Conservation (phyloP, 2,888 invertebrate genomes). For the Lasioglossum figueresi region DNA sequence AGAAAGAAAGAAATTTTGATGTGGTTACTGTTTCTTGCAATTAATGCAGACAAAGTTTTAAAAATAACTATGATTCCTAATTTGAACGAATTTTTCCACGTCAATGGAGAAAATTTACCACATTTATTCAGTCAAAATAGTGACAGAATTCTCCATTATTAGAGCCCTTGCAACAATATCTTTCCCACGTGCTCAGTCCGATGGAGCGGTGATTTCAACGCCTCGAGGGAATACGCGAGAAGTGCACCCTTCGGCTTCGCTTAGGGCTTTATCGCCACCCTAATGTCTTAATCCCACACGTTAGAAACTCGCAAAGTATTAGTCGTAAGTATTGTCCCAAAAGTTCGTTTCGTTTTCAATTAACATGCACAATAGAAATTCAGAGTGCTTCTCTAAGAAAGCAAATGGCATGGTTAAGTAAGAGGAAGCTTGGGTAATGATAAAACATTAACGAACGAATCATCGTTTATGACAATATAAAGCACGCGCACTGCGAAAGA, state of each 20-base stretch:
- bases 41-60: background rate
- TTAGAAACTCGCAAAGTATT: background rate
- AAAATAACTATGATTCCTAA: background rate
- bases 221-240: background rate
- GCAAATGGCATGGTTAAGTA: background rate
- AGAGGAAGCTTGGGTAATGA: background rate
- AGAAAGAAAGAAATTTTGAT: background rate
- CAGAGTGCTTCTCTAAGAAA: background rate
- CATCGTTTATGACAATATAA: background rate
- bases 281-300: background rate
- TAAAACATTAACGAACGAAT: background rate
- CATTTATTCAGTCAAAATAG: background rate
- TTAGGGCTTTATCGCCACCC: background rate
- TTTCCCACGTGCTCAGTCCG: background rate
- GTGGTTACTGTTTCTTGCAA: too few relatives aligned
- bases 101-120: background rate
- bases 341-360: background rate
- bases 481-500: background rate
- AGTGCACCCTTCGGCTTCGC: background rate
- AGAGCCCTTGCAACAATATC: background rate
- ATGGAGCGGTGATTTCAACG: slow-evolving; percentile 24
- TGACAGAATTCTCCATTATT: background rate
- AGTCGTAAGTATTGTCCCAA: background rate
- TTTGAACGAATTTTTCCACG: background rate
- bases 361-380: background rate